A percentile compares a stretch with the other conserved stretches of the same genome.
phyloP scores from a whole-genome alignment of 2,888 invertebrate genomes.

The Frankliniella fusca region DNA sequence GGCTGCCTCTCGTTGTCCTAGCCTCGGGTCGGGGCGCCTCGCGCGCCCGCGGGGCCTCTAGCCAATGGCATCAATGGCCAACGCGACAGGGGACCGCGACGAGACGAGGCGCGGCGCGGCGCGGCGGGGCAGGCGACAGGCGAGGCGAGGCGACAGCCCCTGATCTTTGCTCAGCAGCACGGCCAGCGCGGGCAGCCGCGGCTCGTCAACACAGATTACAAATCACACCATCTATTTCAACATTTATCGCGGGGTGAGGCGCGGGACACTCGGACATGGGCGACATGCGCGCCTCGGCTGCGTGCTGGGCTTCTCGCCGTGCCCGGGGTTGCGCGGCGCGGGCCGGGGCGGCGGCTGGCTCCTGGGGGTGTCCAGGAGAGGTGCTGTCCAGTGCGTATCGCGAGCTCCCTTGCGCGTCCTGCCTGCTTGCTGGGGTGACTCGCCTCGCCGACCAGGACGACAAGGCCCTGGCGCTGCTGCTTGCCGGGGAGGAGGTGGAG shows the following conservation, averaged over 20 bases:
- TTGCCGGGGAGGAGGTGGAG: neutral
- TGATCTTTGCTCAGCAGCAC: slow-evolving; percentile 6
- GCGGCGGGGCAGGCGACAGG: neutral
- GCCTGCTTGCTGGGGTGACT: neutral
- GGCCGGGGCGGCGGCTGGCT: too few species aligned
- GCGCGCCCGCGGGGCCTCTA: neutral
- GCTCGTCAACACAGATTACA: slow-evolving; percentile 20
- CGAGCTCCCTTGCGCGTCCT: neutral
- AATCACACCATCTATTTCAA: slow-evolving; percentile 26
- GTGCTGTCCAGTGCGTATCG: neutral
- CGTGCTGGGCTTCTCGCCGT: too few species aligned
- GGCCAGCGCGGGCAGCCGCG: neutral
- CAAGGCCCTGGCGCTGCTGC: neutral
- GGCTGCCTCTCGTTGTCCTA: neutral
- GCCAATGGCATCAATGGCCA: slow-evolving; percentile 19
- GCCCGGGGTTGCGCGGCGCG: too few species aligned
- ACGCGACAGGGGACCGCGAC: neutral
- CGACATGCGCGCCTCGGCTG: neutral
- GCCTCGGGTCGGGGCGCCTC: too few species aligned
- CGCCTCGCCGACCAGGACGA: neutral
- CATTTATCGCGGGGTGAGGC: neutral
- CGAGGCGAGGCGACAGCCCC: neutral
- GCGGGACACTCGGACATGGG: neutral
- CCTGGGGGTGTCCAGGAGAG: neutral
- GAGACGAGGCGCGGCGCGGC: neutral